phyloP scores from a whole-genome alignment of 2,888 invertebrate species.

The Melieria crassipennis region DNA sequence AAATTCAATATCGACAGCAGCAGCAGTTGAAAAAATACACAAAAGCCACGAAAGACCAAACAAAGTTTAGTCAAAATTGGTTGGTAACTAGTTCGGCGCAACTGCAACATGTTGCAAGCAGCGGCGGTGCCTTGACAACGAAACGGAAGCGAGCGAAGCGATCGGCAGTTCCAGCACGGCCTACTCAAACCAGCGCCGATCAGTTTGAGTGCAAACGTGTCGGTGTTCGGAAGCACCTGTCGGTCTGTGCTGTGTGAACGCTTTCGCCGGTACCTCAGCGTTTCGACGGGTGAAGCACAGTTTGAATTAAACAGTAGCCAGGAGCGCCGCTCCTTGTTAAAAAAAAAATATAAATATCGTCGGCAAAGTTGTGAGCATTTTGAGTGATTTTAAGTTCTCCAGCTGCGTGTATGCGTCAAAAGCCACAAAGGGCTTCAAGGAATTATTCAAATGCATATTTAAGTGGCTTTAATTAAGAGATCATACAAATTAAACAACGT shows the following conservation, averaged over 20 bases:
- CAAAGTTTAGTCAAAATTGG: conserved; percentile 24
- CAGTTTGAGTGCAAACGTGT: conserved; percentile 64
- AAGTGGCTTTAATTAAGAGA: no score
- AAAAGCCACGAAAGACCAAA: conserved; percentile 16
- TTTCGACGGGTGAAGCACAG: no score
- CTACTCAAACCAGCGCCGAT: conserved; percentile 25
- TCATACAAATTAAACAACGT: no score
- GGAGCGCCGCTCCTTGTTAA: not conserved
- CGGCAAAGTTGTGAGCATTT: not conserved
- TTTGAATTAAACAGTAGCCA: no score
- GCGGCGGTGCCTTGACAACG: conserved; percentile 27
- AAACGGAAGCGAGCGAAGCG: conserved; percentile 42
- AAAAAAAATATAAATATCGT: conserved; percentile 4
- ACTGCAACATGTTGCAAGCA: conserved; percentile 38
- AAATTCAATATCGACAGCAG: not conserved
- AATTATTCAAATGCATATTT: no score
- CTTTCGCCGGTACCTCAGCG: not conserved
- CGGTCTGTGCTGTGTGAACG: conserved; percentile 36
- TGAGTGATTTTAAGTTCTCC: not conserved
- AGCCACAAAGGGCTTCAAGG: no score
- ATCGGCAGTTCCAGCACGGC: conserved; percentile 21
- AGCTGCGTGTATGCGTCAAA: no score
- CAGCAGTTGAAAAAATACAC: conserved; percentile 1
- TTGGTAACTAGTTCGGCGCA: not conserved
- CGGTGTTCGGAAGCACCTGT: conserved; percentile 64